phyloP scores from a whole-genome alignment of 2,113 vertebrate species.

The Cercopithecus mona region DNA sequence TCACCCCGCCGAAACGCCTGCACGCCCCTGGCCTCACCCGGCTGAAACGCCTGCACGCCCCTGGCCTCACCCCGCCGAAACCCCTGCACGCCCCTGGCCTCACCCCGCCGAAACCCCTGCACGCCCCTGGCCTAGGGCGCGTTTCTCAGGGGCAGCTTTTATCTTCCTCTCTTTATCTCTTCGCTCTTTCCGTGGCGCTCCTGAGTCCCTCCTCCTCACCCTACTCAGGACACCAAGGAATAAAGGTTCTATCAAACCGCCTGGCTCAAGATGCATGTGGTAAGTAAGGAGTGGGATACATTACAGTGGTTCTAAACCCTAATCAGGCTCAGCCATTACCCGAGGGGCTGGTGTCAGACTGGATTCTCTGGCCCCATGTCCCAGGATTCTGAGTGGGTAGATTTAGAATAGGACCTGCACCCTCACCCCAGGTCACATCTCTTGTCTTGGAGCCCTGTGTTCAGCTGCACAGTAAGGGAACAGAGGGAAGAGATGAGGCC shows the following conservation, averaged over 20 bases:
- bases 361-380: background rate
- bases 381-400: background rate
- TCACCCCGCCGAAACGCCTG: background rate
- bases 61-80: background rate
- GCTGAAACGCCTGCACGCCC: background rate
- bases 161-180: background rate
- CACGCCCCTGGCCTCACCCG: background rate
- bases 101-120: background rate
- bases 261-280: background rate
- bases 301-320: background rate
- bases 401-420: background rate
- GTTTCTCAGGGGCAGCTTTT: rapidly evolving
- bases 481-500: background rate
- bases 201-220: background rate
- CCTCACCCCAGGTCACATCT: background rate
- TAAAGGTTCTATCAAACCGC: background rate
- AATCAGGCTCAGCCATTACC: background rate
- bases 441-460: background rate
- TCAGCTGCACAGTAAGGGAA: background rate
- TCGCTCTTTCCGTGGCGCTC: background rate
- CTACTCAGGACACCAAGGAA: background rate
- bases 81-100: background rate
- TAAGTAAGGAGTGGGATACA: background rate
- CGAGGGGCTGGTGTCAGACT: background rate
- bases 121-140: background rate